Percentiles rank a stretch among this genome's conserved stretches.
These are phyloP conservation scores for Vollenhovia emeryi DNA, from an alignment of 1,140 invertebrate genomes.

Conservation along the genomic window DNA sequence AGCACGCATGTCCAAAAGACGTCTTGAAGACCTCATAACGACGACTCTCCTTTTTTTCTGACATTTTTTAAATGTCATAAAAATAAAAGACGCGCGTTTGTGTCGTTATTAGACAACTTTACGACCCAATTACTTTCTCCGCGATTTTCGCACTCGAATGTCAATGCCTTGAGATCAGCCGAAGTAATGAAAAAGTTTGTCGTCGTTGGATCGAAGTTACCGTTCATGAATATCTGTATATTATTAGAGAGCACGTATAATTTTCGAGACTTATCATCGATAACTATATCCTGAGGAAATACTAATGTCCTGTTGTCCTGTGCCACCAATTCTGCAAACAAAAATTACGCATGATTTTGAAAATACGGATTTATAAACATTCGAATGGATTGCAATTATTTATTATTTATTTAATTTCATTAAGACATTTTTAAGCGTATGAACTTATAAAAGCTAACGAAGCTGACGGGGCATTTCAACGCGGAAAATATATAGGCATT, in stretches of 20 bases:
- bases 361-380: not conserved
- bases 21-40: no score
- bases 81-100: no score
- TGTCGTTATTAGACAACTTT: no score
- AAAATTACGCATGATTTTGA: not conserved
- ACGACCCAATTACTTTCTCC: no score
- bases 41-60: no score
- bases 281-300: slow-evolving; percentile 83
- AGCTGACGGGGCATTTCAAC: not conserved
- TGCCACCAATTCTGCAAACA: slow-evolving; percentile 76
- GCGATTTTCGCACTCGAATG: slow-evolving; percentile 57
- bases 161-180: slow-evolving; percentile 61
- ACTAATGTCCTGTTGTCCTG: slow-evolving; percentile 80
- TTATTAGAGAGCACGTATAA: slow-evolving; percentile 90
- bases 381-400: not conserved
- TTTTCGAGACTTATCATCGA: slow-evolving; percentile 78
- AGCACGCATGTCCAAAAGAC: no score
- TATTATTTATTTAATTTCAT: not conserved
- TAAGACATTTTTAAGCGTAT: not conserved
- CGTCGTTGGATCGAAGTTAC: slow-evolving; percentile 85
- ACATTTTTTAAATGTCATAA: no score
- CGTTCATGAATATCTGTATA: slow-evolving; percentile 88
- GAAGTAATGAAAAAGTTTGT: slow-evolving; percentile 85
- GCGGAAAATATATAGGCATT: not conserved
- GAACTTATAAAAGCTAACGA: not conserved